phyloP scores from a whole-genome alignment of 2,797 vertebrate genomes.

The Sebastes cheni region DNA sequence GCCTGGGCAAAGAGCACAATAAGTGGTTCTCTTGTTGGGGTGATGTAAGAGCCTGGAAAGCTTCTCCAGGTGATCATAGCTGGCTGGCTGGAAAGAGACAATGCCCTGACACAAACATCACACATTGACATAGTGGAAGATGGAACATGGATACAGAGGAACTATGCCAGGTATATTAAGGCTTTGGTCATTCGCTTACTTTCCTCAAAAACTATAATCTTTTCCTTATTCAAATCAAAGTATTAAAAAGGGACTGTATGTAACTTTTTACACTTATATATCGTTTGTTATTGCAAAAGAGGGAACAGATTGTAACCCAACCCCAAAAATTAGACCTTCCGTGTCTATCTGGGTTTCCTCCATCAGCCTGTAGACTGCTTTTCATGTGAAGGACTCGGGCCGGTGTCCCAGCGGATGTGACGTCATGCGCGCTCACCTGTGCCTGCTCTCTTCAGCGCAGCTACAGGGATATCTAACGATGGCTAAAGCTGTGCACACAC shows the following conservation, averaged over 20 bases:
- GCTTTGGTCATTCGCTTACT: neutral
- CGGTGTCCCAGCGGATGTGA: too few species aligned
- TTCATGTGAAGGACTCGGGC: too few species aligned
- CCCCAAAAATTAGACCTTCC: too few species aligned
- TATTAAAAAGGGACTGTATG: neutral
- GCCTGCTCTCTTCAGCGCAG: too few species aligned
- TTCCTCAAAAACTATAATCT: neutral
- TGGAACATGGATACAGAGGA: conserved; percentile 18
- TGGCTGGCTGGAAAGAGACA: conserved; percentile 29
- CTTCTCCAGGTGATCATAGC: conserved; percentile 53
- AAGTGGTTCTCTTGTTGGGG: conserved; percentile 42
- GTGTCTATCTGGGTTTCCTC: too few species aligned
- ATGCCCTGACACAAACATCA: conserved; percentile 31
- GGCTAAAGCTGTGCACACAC: too few species aligned
- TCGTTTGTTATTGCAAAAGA: too few species aligned
- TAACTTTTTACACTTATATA: neutral
- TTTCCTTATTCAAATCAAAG: neutral
- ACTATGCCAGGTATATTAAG: neutral
- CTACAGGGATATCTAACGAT: too few species aligned
- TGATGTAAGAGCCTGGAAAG: conserved; percentile 61
- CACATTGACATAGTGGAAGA: conserved; percentile 18
- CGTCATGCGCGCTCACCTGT: accelerated
- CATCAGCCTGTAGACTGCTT: too few species aligned
- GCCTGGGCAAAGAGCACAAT: conserved; percentile 46
- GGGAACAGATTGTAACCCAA: too few species aligned